Percentiles rank a stretch among this genome's conserved stretches.
Conservation (phyloP, 1,140 invertebrate genomes). For the Tetramorium parvispinum region DNA sequence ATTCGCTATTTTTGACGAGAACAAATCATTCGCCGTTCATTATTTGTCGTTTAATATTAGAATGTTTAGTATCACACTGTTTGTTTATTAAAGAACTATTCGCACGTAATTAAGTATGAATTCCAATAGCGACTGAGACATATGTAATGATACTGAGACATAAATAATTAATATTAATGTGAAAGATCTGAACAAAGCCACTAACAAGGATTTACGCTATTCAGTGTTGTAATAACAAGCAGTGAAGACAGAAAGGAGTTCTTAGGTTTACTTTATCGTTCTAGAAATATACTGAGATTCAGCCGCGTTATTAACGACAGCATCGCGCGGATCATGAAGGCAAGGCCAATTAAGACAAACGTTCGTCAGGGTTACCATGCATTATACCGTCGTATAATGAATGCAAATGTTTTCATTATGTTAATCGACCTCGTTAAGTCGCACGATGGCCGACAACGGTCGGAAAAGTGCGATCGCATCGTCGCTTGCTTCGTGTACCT, state of each 20-base stretch:
- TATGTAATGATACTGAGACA: no score
- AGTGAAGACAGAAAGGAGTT: neutral
- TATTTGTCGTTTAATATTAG: neutral
- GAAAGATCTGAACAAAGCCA: neutral
- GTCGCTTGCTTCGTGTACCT: neutral
- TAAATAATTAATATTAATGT: neutral
- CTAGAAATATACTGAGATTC: conserved; percentile 5
- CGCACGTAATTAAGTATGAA: neutral
- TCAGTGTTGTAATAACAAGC: neutral
- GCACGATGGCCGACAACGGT: conserved; percentile 28
- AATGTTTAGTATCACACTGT: neutral
- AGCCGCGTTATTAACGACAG: conserved; percentile 42
- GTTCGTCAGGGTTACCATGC: conserved; percentile 42
- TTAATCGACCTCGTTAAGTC: conserved; percentile 43
- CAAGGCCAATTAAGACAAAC: conserved; percentile 50
- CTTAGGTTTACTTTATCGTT: conserved; percentile 16
- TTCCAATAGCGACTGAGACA: neutral
- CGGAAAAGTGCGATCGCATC: conserved; percentile 43
- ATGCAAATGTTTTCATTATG: conserved; percentile 60
- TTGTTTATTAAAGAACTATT: neutral
- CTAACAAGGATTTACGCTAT: conserved; percentile 15
- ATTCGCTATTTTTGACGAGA: conserved; percentile 43
- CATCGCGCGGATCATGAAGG: conserved; percentile 24
- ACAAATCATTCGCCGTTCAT: conserved; percentile 10
- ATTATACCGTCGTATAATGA: conserved; percentile 38